A percentile compares a stretch with the other conserved stretches of the same genome.
Conservation (phyloP, 2,888 invertebrate genomes). For the Monochamus alternatus region DNA sequence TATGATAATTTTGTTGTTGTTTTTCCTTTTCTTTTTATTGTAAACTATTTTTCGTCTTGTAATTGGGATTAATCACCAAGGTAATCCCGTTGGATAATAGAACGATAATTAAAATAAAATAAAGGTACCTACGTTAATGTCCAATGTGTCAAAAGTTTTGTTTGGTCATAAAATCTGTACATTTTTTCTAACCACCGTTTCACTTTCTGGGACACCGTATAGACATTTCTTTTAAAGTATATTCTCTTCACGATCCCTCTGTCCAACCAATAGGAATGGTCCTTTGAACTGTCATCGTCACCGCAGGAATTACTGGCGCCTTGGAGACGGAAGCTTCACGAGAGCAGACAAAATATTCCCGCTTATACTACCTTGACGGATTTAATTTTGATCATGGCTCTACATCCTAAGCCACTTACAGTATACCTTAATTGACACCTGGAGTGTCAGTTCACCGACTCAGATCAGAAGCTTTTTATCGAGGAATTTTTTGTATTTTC, state of each 20-base stretch:
- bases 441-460: slow-evolving; percentile 13
- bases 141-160: too few relatives aligned
- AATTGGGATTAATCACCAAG: too few relatives aligned
- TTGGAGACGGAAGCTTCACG: background rate
- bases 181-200: too few relatives aligned
- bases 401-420: slow-evolving; percentile 22
- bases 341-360: slow-evolving; percentile 13
- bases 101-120: too few relatives aligned
- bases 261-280: background rate
- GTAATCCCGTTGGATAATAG: too few relatives aligned
- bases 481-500: slow-evolving; percentile 9
- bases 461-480: slow-evolving; percentile 7
- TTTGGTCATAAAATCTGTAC: too few relatives aligned
- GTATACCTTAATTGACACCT: slow-evolving; percentile 11
- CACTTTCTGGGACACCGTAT: too few relatives aligned
- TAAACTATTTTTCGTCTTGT: too few relatives aligned
- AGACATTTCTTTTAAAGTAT: too few relatives aligned
- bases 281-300: background rate
- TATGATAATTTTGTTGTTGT: too few relatives aligned
- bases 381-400: slow-evolving; percentile 28
- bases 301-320: background rate
- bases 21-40: too few relatives aligned
- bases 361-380: slow-evolving; percentile 2
- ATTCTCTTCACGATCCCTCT: background rate
- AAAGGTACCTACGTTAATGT: too few relatives aligned